Evolutionary conservation across 2,888 invertebrate species (phyloP).

Genomic region (Xanthorhoe spadicearia): DNA sequence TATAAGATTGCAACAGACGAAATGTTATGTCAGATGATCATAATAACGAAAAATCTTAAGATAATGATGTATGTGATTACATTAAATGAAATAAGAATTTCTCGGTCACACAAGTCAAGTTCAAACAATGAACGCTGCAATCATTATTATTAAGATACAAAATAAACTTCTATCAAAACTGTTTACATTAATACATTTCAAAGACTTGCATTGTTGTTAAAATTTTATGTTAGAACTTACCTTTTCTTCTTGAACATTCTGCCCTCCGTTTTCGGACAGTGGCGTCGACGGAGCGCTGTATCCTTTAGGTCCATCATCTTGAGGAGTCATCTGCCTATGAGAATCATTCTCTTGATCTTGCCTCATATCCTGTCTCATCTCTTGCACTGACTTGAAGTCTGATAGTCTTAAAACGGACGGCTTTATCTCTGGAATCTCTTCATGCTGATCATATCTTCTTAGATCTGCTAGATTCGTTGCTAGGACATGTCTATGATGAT

Average conservation of each 20-base stretch:
- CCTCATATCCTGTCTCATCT: constrained; percentile 75
- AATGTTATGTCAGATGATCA: background rate
- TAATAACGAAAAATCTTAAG: background rate
- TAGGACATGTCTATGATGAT: constrained; percentile 75
- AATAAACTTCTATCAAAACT: background rate
- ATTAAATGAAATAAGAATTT: background rate
- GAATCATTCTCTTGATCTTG: constrained; percentile 79
- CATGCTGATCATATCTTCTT: constrained; percentile 80
- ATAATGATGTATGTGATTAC: background rate
- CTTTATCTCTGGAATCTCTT: constrained; percentile 80
- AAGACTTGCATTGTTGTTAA: background rate
- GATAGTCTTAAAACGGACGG: constrained; percentile 81
- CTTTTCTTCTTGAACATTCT: constrained; percentile 80
- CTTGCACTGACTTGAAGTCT: constrained; percentile 80
- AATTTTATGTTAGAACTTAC: constrained; percentile 50
- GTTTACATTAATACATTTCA: background rate
- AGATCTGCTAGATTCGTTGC: constrained; percentile 78
- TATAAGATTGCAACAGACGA: background rate
- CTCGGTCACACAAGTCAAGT: background rate
- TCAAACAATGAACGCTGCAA: background rate
- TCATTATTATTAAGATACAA: background rate
- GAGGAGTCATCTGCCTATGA: constrained; percentile 77
- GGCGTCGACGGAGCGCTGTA: constrained; percentile 83
- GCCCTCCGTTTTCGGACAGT: constrained; percentile 80
- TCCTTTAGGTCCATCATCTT: constrained; percentile 79